Conservation (phyloP, 2,113 vertebrate species). For the Mellivora capensis region DNA sequence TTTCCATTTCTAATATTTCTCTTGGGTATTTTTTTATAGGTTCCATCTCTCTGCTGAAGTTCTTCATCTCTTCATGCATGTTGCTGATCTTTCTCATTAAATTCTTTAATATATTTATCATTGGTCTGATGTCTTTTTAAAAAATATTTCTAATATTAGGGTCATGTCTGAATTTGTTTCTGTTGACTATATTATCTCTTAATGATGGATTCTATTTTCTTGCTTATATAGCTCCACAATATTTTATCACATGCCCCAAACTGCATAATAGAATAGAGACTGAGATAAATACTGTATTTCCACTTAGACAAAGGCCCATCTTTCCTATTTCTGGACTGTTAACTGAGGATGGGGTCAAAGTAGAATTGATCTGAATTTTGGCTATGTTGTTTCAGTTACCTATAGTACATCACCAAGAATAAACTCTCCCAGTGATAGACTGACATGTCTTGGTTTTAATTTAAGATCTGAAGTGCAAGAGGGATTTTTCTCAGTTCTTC, state of each 20-base stretch:
- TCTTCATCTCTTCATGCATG: background rate
- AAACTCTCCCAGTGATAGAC: background rate
- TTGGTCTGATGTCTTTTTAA: background rate
- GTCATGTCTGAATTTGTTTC: background rate
- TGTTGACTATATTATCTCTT: background rate
- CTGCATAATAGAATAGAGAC: background rate
- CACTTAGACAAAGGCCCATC: background rate
- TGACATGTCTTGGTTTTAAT: background rate
- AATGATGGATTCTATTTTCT: background rate
- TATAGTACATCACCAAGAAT: background rate
- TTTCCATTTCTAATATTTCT: background rate
- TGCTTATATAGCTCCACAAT: background rate
- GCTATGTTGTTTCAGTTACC: background rate
- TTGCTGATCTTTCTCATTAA: background rate
- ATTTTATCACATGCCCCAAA: background rate
- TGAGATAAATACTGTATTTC: background rate
- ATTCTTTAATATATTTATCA: background rate
- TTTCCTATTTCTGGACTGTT: background rate
- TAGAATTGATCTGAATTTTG: background rate
- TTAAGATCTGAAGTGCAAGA: background rate
- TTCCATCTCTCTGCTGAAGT: background rate
- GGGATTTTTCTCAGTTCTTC: background rate
- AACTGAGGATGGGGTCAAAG: background rate
- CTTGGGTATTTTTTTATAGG: background rate
- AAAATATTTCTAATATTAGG: background rate